Conservation (phyloP, 2,113 vertebrate species). For the Pituophis catenifer region DNA sequence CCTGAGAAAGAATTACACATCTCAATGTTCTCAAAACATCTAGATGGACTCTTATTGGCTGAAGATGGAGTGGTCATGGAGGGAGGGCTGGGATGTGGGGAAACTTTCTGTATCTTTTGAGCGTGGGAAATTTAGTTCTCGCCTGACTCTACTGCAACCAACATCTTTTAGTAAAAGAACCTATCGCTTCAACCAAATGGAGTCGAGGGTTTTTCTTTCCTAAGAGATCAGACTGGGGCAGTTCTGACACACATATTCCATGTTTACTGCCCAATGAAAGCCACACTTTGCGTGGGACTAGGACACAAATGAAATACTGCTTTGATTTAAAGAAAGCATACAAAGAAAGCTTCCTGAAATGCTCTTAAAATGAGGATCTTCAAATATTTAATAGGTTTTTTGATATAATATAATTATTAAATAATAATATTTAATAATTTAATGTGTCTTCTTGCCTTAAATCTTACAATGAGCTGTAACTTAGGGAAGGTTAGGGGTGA, state of each 20-base stretch:
- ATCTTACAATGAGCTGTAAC: neutral
- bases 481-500: neutral
- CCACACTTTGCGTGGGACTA: neutral
- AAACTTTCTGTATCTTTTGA: neutral
- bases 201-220: neutral
- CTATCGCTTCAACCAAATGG: neutral
- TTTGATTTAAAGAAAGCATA: neutral
- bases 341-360: neutral
- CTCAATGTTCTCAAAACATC: no score
- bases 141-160: neutral
- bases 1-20: no score
- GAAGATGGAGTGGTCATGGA: no score
- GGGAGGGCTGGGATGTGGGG: neutral
- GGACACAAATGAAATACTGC: neutral
- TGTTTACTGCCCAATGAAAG: neutral
- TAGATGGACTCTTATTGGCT: no score
- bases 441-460: neutral
- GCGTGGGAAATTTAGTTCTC: neutral
- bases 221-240: neutral
- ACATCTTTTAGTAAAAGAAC: neutral
- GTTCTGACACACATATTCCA: neutral
- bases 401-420: no score
- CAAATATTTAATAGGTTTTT: neutral
- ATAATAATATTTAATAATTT: no score
- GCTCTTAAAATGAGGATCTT: neutral